A percentile compares a stretch with the other conserved stretches of the same genome.
Conservation (phyloP, 1,140 invertebrate genomes). For the Neotoxoptera formosana region DNA sequence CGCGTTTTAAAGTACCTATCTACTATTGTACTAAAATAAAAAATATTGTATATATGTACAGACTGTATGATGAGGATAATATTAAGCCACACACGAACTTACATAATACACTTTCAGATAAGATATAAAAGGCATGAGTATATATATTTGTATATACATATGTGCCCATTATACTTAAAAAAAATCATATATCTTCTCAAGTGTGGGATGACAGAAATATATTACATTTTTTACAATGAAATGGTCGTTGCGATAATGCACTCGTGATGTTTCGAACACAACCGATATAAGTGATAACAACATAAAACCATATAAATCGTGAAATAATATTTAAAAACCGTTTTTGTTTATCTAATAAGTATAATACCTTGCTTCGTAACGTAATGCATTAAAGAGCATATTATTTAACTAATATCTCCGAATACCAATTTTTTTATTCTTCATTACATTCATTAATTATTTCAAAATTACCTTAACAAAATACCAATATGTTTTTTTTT, state of each 20-base stretch:
- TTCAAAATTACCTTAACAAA: no score
- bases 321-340: not conserved
- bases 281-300: not conserved
- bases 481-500: no score
- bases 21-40: not conserved
- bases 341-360: not conserved
- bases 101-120: not conserved
- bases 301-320: not conserved
- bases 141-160: not conserved
- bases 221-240: not conserved
- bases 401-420: no score
- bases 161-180: not conserved
- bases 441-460: no score
- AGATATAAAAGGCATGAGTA: not conserved
- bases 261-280: not conserved
- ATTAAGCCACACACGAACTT: not conserved
- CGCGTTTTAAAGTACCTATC: not conserved
- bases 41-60: not conserved
- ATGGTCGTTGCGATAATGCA: not conserved
- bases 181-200: not conserved
- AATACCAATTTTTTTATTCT: no score
- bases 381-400: no score
- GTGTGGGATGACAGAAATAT: not conserved
- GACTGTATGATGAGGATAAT: not conserved
- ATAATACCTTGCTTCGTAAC: no score